Conservation (phyloP, 2,888 invertebrate species). For the Drosophila merina region DNA sequence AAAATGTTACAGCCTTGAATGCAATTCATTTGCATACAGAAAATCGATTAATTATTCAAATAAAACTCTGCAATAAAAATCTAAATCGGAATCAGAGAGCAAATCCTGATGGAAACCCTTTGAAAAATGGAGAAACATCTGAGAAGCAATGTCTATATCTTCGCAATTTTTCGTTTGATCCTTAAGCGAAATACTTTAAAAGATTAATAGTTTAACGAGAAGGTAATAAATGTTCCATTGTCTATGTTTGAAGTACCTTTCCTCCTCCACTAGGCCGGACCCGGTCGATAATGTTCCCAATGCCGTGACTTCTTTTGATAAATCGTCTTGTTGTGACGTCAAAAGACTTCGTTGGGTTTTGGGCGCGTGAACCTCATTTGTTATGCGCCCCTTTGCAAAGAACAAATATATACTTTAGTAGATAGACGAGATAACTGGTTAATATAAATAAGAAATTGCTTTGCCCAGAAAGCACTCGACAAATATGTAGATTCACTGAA, state of each 20-base stretch:
- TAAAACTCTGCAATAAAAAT: not conserved
- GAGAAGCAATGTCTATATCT: too few relatives aligned
- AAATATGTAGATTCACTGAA: not conserved
- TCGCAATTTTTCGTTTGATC: too few relatives aligned
- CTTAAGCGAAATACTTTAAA: too few relatives aligned
- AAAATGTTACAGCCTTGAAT: too few relatives aligned
- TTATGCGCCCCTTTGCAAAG: slow-evolving; percentile 41
- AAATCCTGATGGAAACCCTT: too few relatives aligned
- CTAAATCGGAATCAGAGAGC: too few relatives aligned
- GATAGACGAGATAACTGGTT: slow-evolving; percentile 16
- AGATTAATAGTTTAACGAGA: not conserved
- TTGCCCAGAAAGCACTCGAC: not conserved
- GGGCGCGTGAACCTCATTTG: slow-evolving; percentile 60
- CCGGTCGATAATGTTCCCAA: not conserved
- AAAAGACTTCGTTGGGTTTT: slow-evolving; percentile 19
- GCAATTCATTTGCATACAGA: too few relatives aligned
- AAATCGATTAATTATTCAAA: not conserved
- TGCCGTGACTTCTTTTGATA: slow-evolving; percentile 35
- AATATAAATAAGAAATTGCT: not conserved
- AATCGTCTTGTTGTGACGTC: slow-evolving; percentile 52
- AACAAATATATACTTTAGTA: slow-evolving; percentile 3
- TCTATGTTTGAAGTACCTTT: too few relatives aligned
- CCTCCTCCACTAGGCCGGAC: not conserved
- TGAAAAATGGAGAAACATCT: too few relatives aligned
- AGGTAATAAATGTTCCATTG: too few relatives aligned